phyloP scores from a whole-genome alignment of 2,888 invertebrate genomes.

The Sarcophaga carnaria region DNA sequence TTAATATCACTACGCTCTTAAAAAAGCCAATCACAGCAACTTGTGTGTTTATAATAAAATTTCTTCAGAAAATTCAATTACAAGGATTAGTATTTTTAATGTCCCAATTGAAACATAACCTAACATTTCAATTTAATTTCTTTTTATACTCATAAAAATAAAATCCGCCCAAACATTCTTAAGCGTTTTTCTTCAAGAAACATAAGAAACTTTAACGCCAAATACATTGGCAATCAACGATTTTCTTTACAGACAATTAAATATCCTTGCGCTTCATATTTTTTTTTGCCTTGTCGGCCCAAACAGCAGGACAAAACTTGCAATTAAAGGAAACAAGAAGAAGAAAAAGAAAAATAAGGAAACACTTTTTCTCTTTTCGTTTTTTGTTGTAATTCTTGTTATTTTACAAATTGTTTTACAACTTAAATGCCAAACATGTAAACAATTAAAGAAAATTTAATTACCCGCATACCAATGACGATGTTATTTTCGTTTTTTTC shows the following conservation, averaged over 20 bases:
- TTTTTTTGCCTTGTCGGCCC: not conserved
- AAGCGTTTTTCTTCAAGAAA: too few species aligned
- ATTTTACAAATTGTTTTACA: slow-evolving; percentile 33
- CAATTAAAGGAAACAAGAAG: slow-evolving; percentile 10
- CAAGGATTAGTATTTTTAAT: too few species aligned
- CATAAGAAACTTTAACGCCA: not conserved
- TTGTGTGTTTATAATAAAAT: too few species aligned
- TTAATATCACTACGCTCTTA: too few species aligned
- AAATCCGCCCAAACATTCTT: too few species aligned
- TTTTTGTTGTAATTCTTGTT: not conserved
- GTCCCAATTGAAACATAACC: too few species aligned
- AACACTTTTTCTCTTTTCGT: not conserved
- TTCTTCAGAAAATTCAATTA: too few species aligned
- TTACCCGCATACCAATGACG: slow-evolving; percentile 65
- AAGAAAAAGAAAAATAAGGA: too few species aligned
- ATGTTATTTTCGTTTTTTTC: slow-evolving; percentile 44
- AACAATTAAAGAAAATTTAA: slow-evolving; percentile 66
- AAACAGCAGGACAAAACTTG: slow-evolving; percentile 20
- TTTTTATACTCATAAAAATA: too few species aligned
- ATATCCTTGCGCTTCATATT: not conserved
- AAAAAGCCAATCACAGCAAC: too few species aligned
- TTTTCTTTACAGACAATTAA: slow-evolving; percentile 45
- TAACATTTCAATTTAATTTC: too few species aligned
- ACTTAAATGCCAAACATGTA: slow-evolving; percentile 57
- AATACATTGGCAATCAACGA: slow-evolving; percentile 26